Base-by-base conservation (phyloP, 2,888 invertebrate genomes). In the Pyralis farinalis region DNA sequence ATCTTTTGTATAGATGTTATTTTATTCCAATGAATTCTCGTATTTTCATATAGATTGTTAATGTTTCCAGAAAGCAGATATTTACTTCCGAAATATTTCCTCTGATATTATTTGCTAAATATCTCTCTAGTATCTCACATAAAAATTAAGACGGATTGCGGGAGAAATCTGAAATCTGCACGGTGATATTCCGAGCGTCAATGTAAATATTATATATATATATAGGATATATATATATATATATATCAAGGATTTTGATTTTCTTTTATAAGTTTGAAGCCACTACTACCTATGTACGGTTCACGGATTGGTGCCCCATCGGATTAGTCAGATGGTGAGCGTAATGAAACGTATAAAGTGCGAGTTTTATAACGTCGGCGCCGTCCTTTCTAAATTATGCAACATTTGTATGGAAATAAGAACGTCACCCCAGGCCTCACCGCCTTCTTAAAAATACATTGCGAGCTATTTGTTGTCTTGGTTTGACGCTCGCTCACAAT, bases 331-430 rank as follows among this genome's bases (percentile, higher is more conserved):
- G 42, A 44, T 49, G 46, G 53, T 53, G 38, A 40, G 53, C 42
- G 51, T 62, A 71, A 74, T 67, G 68, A 70, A 61, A 63, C 59
- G 57, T 66, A 69, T 71, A 76, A 77, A 79, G 73, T 58, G 63
- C 62, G 63, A 68, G 56, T 71, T 78, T 78, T 77, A 74, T 71
- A 73, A 69, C 67, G 63, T 67, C 71, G 67, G 58, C 58, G 63
- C 63, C 61, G 63, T 69, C 66, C 62, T 65, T 63, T 75, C 71
- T 84, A 87, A 87, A 86, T 84, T 85, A 85, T 86, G 78, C 85
- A 85, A 77, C 86, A 87, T 87, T 88, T 86, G 74, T 80, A 88
- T 88, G 87, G 83, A 78, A 87, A 88, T 86, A 74, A 58, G 64
- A 59, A 55, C 58, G 75, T 62, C 76, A 67, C 76, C 80, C 68